A percentile compares a stretch with the other conserved stretches of the same genome.
Conservation (phyloP, 2,888 invertebrate species). For the Ectropis crepuscularia region DNA sequence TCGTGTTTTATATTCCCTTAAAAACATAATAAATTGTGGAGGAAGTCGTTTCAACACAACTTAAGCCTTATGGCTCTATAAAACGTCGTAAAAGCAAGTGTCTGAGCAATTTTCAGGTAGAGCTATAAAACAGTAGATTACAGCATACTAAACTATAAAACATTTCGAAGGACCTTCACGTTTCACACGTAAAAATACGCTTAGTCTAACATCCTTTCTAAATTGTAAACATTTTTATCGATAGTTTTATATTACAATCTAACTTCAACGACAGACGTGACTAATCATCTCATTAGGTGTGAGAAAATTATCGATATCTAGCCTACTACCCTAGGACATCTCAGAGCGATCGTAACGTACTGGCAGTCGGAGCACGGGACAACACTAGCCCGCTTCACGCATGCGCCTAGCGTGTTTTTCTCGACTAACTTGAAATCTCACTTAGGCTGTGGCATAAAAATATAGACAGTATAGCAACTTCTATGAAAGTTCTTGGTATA, state of each 20-base stretch:
- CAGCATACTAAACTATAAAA: conserved; percentile 8
- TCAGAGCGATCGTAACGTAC: conserved; percentile 55
- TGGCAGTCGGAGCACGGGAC: conserved; percentile 46
- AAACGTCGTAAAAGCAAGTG: conserved; percentile 19
- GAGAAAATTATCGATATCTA: conserved; percentile 43
- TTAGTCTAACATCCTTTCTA: not conserved
- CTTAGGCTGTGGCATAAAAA: conserved; percentile 45
- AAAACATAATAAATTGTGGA: conserved; percentile 8
- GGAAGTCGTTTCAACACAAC: not conserved
- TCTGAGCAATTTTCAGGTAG: conserved; percentile 7
- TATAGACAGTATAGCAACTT: conserved; percentile 20
- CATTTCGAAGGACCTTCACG: not conserved
- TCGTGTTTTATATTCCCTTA: conserved; percentile 15
- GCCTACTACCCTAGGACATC: conserved; percentile 46
- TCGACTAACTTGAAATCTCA: conserved; percentile 65
- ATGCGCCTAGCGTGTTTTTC: conserved; percentile 73
- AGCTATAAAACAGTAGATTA: conserved; percentile 18
- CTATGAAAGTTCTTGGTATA: not conserved
- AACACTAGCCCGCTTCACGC: conserved; percentile 67
- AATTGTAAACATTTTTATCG: not conserved
- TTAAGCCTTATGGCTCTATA: conserved; percentile 9
- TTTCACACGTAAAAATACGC: not conserved
- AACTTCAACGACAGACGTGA: not conserved
- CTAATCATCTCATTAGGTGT: not conserved
- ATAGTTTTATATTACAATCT: not conserved